A percentile compares a stretch with the other conserved stretches of the same genome.
Conservation (phyloP, 2,888 invertebrate species). For the Dicyrtomina minuta region DNA sequence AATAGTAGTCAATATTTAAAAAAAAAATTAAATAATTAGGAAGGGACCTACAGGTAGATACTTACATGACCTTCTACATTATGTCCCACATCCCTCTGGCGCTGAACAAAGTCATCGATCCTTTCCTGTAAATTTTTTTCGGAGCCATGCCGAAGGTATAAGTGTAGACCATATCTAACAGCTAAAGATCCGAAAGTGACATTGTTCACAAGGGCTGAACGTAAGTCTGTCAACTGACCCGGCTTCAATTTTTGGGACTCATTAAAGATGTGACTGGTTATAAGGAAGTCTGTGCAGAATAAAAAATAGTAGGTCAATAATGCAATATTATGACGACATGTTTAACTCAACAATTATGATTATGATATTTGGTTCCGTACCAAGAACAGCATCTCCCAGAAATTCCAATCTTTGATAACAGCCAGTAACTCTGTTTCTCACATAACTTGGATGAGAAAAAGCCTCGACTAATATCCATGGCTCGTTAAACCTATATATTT, state of each 20-base stretch:
- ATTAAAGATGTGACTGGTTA: constrained; percentile 85
- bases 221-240: constrained; percentile 86
- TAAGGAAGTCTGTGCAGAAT: constrained; percentile 72
- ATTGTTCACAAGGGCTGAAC: constrained; percentile 95
- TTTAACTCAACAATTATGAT: too few relatives aligned
- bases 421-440: constrained; percentile 75
- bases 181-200: constrained; percentile 88
- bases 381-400: constrained; percentile 84
- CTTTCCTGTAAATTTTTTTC: constrained; percentile 57
- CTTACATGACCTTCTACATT: constrained; percentile 67
- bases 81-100: constrained; percentile 65
- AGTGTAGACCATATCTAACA: constrained; percentile 82
- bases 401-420: constrained; percentile 92
- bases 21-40: too few relatives aligned
- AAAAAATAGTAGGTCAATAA: too few relatives aligned
- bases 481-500: constrained; percentile 46
- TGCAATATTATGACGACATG: too few relatives aligned
- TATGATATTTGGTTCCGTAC: too few relatives aligned
- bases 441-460: constrained; percentile 87
- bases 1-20: too few relatives aligned
- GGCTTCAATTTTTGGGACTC: constrained; percentile 57
- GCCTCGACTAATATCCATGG: constrained; percentile 62
- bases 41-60: too few relatives aligned
- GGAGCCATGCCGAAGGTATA: constrained; percentile 65
- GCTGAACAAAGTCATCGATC: constrained; percentile 55